phyloP scores from a whole-genome alignment of 2,888 invertebrate species.

The Apodemia hepburni region DNA sequence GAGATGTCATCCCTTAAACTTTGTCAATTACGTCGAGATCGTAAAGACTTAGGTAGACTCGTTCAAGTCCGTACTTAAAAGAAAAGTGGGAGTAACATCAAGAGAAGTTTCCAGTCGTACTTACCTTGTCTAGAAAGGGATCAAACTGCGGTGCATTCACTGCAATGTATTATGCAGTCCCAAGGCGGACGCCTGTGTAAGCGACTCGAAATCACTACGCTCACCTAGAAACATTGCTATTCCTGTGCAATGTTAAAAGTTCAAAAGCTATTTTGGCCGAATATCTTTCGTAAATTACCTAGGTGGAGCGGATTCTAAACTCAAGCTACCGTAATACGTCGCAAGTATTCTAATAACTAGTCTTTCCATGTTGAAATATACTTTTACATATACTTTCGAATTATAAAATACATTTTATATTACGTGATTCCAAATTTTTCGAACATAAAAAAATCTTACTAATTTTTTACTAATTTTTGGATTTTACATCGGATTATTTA shows the following conservation, averaged over 20 bases:
- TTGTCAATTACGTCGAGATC: slow-evolving; percentile 67
- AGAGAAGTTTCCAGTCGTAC: slow-evolving; percentile 72
- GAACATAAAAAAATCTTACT: too few relatives aligned
- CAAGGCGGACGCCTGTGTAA: slow-evolving; percentile 59
- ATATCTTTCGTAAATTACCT: slow-evolving; percentile 58
- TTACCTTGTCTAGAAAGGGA: slow-evolving; percentile 77
- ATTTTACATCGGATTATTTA: too few relatives aligned
- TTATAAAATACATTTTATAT: too few relatives aligned
- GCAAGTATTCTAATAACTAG: slow-evolving; percentile 17
- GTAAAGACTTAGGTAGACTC: slow-evolving; percentile 55
- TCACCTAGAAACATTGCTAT: slow-evolving; percentile 55
- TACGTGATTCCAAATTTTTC: too few relatives aligned
- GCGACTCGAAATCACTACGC: slow-evolving; percentile 69
- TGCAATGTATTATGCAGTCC: slow-evolving; percentile 77
- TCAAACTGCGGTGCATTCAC: slow-evolving; percentile 77
- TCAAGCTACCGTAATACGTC: not conserved
- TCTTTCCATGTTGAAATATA: not conserved
- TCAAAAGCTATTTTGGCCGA: slow-evolving; percentile 51
- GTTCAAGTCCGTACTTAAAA: slow-evolving; percentile 61
- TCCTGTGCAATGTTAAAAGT: slow-evolving; percentile 60
- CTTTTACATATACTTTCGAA: not conserved
- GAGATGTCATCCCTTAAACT: slow-evolving; percentile 69
- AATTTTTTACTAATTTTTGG: too few relatives aligned
- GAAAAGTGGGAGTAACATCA: slow-evolving; percentile 69
- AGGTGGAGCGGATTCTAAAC: slow-evolving; percentile 25